These are phyloP conservation scores for Bhutanitis thaidina DNA, from an alignment of 2,888 invertebrate species.

Conservation along the genomic window DNA sequence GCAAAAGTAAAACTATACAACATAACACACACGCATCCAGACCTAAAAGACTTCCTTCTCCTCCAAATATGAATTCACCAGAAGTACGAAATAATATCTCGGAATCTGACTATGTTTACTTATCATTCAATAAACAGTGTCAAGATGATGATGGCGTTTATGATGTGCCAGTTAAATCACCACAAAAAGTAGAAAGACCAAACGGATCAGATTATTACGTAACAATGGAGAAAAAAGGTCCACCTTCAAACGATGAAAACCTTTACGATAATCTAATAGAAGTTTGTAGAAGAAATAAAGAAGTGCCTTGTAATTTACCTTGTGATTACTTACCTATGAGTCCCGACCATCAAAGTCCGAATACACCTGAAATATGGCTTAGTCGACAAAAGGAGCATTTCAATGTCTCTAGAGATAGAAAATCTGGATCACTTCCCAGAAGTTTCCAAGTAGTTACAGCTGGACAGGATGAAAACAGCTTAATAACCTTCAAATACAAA, in stretches of 20 bases:
- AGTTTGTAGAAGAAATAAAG: slow-evolving; percentile 61
- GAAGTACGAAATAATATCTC: slow-evolving; percentile 46
- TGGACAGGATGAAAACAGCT: slow-evolving; percentile 67
- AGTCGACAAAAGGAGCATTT: slow-evolving; percentile 85
- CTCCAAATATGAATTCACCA: slow-evolving; percentile 37
- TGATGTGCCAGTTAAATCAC: slow-evolving; percentile 62
- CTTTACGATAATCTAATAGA: slow-evolving; percentile 65
- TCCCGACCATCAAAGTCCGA: slow-evolving; percentile 75
- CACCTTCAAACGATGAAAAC: slow-evolving; percentile 46
- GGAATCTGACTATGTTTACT: slow-evolving; percentile 74
- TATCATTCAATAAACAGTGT: slow-evolving; percentile 66
- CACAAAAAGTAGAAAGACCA: slow-evolving; percentile 43
- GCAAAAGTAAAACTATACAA: slow-evolving; percentile 58
- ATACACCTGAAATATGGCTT: slow-evolving; percentile 84
- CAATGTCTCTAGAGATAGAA: slow-evolving; percentile 82
- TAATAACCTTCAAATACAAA: slow-evolving; percentile 65
- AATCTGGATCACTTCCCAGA: slow-evolving; percentile 88
- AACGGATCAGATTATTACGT: slow-evolving; percentile 54
- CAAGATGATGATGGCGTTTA: slow-evolving; percentile 57
- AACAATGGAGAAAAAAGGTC: slow-evolving; percentile 52
- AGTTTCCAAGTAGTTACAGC: slow-evolving; percentile 85
- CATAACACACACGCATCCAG: slow-evolving; percentile 42
- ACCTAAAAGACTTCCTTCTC: slow-evolving; percentile 58
- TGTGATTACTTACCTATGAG: slow-evolving; percentile 68
- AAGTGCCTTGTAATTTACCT: slow-evolving; percentile 42